Evolutionary conservation across 2,888 invertebrate genomes (phyloP), one percentile per base, ranked within the genome.

Genomic region (Euzophera pinguis): DNA sequence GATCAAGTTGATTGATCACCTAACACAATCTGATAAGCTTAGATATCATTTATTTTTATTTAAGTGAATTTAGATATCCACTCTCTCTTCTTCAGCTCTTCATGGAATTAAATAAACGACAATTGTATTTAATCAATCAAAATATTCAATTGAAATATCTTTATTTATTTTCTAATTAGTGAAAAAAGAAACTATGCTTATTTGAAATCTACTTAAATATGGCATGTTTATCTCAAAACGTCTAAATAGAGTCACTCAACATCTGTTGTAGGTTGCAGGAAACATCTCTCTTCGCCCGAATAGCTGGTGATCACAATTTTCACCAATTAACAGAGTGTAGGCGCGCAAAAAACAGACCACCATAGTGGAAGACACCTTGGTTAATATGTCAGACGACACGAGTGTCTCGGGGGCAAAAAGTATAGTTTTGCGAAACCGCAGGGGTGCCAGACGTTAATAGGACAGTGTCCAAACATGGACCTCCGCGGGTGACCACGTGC

Each of bases 351-450:
- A 86, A 82, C 60, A 60, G 88, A 84, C 89, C 89, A 87, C 88
- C 89, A 65, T 65, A 64, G 75, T 73, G 58, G 77, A 71, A 71
- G 78, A 86, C 85, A 88, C 85, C 86, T 85, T 84, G 84, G 82
- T 71, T 88, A 88, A 89, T 87, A 87, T 88, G 82, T 69, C 74
- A 84, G 86, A 79, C 88, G 88, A 88, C 87, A 85, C 73, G 67
- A 79, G 79, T 71, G 73, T 69, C 59, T 68, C 62, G 67, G 63
- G 67, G 64, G 76, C 76, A 83, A 80, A 78, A 73, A 73, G 65
- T 59, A 65, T 61, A 65, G 69, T 72, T 73, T 78, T 68, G 77
- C 76, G 68, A 75, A 84, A 74, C 87, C 78, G 63, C 84, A 78
- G 86, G 88, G 85, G 84, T 73, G 81, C 77, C 57, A 60, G 55